These are phyloP conservation scores for Nycticryphes semicollaris DNA, from an alignment of 2,113 vertebrate genomes.

Conservation along the genomic window DNA sequence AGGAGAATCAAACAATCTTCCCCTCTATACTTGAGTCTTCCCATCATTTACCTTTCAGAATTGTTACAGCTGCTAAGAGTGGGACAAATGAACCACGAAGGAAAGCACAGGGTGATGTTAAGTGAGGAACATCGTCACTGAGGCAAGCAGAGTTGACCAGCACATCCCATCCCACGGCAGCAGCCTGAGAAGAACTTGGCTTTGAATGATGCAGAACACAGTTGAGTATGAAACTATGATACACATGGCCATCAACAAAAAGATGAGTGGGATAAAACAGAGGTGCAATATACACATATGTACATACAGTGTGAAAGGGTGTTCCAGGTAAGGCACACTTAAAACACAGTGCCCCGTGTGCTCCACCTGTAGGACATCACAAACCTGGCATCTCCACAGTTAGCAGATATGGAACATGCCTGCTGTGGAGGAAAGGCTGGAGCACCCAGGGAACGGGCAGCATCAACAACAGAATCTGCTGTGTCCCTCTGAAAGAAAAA, in stretches of 20 bases:
- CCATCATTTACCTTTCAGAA: background rate
- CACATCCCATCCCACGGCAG: background rate
- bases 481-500: background rate
- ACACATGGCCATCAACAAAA: no score
- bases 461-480: background rate
- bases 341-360: background rate
- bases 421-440: background rate
- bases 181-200: background rate
- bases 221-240: background rate
- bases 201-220: background rate
- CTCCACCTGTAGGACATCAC: background rate
- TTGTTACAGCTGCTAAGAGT: background rate
- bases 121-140: background rate
- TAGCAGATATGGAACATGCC: fast-evolving
- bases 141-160: background rate
- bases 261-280: fast-evolving
- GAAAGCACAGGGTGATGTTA: background rate
- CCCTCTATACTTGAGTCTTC: background rate
- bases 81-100: background rate
- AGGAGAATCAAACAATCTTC: background rate
- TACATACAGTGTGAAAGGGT: fast-evolving
- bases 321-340: background rate
- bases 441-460: background rate
- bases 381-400: background rate
- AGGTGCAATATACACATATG: fast-evolving